Evolutionary conservation across 2,113 vertebrate genomes (phyloP), one percentile per base, ranked within the genome.

Genomic region (Oreochromis spilurus): DNA sequence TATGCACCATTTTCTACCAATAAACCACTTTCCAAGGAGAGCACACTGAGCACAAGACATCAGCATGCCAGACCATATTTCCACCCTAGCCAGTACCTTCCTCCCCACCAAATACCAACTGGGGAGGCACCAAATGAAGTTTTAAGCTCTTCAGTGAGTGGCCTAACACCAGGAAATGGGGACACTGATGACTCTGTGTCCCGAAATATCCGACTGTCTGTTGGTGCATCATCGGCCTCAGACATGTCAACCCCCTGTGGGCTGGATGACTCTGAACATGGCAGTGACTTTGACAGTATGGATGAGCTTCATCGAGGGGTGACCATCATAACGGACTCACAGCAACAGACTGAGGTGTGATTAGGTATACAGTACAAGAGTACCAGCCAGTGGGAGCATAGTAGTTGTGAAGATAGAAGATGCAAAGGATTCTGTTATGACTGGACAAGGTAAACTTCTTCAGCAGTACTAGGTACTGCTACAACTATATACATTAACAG

Each of bases 321-420:
- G 6, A 95, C 95, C 34, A 90, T 95, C 34, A 93, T 84, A 72
- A 93, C 93, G 4, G 95, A 96, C 50, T 94, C 97, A 12, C 97
- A 99, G 94, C 98, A 99, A 86, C 98, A 99, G 95, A 99, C 98
- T 19, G 97, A 99, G 91, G 98, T 99, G 86, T 99, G 96, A 97
- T 9, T 50, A 40, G 57, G 26, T 17, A 52, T 57, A 16, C 9
- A 14, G 34, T 50, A 29, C 45, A 52, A 77, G 26, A 50, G 45
- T 52, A 50, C 26, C 16, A 72, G 13, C 21, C 70, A 79, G 36
- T 78, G 86, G 84, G 87, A 48, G 77, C 24, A 54, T 7, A 52
- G 5, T 16, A 81, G 24, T 34, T 43, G 12, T 67, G 9, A 50
- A 60, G 40, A 40, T 62, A 31, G 21, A 65, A 40, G 38, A 40